phyloP scores from a whole-genome alignment of 2,888 invertebrate genomes.

The Steinernema carpocapsae region DNA sequence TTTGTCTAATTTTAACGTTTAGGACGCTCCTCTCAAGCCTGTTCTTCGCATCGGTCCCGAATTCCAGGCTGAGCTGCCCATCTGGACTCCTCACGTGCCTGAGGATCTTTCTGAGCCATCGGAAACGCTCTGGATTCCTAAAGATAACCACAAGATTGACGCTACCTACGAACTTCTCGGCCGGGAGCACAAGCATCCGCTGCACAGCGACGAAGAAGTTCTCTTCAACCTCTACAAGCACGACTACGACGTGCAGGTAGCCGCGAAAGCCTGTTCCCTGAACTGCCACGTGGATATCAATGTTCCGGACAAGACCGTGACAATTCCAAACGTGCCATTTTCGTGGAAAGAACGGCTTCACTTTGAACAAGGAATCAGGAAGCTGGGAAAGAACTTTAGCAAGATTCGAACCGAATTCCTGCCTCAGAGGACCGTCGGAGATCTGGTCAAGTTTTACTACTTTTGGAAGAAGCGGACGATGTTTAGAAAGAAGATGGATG shows the following conservation, averaged over 20 bases:
- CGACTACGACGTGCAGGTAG: background rate
- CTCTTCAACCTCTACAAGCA: background rate
- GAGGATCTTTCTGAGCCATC: background rate
- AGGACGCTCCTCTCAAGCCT: no score
- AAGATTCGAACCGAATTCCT: background rate
- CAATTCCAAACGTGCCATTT: background rate
- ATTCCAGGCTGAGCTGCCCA: background rate
- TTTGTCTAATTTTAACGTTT: no score
- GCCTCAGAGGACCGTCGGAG: background rate
- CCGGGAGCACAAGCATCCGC: background rate
- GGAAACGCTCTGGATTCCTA: constrained; percentile 9
- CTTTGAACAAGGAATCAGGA: background rate
- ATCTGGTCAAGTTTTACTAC: constrained; percentile 12
- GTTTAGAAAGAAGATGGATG: no score
- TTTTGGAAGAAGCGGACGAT: constrained; percentile 4
- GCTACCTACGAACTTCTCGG: background rate
- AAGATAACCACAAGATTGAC: background rate
- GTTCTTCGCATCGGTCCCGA: background rate
- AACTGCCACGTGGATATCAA: background rate
- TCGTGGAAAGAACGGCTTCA: background rate
- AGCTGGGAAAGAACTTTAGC: background rate
- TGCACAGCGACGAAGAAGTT: background rate
- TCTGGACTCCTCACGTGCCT: background rate
- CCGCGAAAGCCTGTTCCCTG: background rate
- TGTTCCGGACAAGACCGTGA: background rate